Conservation (phyloP, 2,888 invertebrate species). For the Calameuta filiformis region DNA sequence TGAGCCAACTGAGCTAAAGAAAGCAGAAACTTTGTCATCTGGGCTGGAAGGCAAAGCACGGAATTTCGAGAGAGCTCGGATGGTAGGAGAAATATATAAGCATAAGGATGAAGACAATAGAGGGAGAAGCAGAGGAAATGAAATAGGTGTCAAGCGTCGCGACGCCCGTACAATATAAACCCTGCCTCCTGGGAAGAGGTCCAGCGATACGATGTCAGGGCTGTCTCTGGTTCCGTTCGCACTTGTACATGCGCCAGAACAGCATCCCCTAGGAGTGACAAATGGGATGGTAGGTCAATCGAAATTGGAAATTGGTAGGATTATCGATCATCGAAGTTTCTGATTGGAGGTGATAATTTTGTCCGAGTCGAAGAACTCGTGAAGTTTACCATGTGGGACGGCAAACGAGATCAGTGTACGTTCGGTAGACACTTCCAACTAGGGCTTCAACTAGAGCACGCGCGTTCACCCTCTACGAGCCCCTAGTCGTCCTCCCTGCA, state of each 20-base stretch:
- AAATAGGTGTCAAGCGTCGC: neutral
- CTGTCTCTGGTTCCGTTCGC: neutral
- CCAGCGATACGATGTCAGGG: neutral
- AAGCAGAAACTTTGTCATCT: neutral
- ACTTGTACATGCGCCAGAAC: neutral
- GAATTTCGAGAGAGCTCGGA: neutral
- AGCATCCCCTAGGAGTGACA: neutral
- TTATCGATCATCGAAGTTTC: neutral
- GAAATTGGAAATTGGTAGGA: neutral
- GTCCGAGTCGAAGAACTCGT: neutral
- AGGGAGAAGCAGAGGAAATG: neutral
- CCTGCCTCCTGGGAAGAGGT: neutral
- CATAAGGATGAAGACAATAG: neutral
- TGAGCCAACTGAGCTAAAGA: neutral
- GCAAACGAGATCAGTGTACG: conserved; percentile 56
- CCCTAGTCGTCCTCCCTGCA: conserved; percentile 27
- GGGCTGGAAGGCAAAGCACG: neutral
- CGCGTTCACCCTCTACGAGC: conserved; percentile 15
- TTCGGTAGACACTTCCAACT: conserved; percentile 41
- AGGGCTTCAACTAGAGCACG: conserved; percentile 59
- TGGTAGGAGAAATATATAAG: neutral
- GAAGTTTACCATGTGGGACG: conserved; percentile 19
- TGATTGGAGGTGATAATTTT: neutral
- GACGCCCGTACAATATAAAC: neutral
- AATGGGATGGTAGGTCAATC: neutral